Conservation (phyloP, 1,140 invertebrate species). For the Penaeus japonicus region DNA sequence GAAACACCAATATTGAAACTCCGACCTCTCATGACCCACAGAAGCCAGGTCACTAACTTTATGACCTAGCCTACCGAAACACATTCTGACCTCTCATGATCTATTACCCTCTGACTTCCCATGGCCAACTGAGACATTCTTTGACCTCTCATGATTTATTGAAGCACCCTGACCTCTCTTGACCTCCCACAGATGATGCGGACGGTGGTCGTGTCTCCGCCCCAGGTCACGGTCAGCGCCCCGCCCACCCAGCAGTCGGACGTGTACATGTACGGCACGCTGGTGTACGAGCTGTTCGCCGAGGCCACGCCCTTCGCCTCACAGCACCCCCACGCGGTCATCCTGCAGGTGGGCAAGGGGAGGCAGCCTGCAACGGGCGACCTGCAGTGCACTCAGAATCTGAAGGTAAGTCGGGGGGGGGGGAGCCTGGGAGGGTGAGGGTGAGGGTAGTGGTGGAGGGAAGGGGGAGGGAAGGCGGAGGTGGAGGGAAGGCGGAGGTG, state of each 20-base stretch:
- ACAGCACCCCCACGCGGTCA: constrained; percentile 48
- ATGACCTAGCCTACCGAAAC: neutral
- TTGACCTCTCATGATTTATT: neutral
- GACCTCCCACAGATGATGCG: constrained; percentile 49
- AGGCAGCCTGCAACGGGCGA: constrained; percentile 27
- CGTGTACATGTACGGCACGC: constrained; percentile 59
- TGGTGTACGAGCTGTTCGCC: constrained; percentile 59
- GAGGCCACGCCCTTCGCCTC: constrained; percentile 51
- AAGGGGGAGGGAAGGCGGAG: neutral
- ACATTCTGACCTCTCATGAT: neutral
- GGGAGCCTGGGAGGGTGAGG: neutral
- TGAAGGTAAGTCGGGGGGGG: constrained; percentile 32
- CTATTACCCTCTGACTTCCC: neutral
- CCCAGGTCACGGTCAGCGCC: constrained; percentile 43
- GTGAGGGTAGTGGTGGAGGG: neutral
- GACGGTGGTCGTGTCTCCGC: constrained; percentile 42
- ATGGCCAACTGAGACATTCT: neutral
- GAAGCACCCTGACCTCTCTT: neutral
- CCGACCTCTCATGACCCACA: neutral
- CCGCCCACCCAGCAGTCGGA: constrained; percentile 50
- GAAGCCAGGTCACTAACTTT: neutral
- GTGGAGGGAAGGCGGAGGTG: too few relatives aligned
- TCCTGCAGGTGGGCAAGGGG: constrained; percentile 46
- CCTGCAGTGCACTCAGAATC: constrained; percentile 54
- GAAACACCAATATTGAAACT: too few relatives aligned